Base-by-base conservation (phyloP, 2,888 invertebrate genomes). In the Eucera pruinosa region DNA sequence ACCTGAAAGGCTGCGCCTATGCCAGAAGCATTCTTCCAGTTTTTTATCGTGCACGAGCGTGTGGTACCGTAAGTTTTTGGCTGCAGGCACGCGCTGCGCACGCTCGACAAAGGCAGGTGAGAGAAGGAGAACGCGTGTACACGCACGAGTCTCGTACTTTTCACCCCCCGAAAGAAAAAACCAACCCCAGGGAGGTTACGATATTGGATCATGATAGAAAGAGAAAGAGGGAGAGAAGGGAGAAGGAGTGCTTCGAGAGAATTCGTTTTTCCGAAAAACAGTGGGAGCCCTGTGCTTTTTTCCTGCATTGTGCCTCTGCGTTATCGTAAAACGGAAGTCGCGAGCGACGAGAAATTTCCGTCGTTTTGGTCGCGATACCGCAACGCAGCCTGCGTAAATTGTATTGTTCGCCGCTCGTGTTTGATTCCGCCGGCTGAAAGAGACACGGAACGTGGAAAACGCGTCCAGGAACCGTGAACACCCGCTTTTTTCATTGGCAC, bases 31-130 rank as follows among this genome's bases (percentile, higher is more conserved):
- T 85, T 85, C 83, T 83, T 83, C 66, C 77, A 73, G 72, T 87
- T 87, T 85, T 87, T 87, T 88, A 86, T 84, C 82, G 76, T 27
- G 67, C 54, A 67, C 71, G 43, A 39, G 75, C 57, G 62, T 39
- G 65, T 48, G 68, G 23, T 47, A 41, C n/a, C 71, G 65, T 55
- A 43, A 66, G 69, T 79, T 80, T 84, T 80, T 77, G 74, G 80
- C 64, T 74, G 60, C 78, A 61, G 88, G 86, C 90, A 90, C 87
- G 89, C 88, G 87, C 80, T 80, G 74, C 82, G 86, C 88, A 86
- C 89, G 87, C 86, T 86, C 83, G 82, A 78, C 60, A 52, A 77
- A 68, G 82, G 88, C 89, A 87, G 88, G 89, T 87, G 88, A 86
- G 87, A 84, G 73, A 66, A 33, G 60, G 78, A 60, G 71, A 70